These are phyloP conservation scores for Vultur gryphus DNA, from an alignment of 2,797 vertebrate genomes.

Conservation along the genomic window DNA sequence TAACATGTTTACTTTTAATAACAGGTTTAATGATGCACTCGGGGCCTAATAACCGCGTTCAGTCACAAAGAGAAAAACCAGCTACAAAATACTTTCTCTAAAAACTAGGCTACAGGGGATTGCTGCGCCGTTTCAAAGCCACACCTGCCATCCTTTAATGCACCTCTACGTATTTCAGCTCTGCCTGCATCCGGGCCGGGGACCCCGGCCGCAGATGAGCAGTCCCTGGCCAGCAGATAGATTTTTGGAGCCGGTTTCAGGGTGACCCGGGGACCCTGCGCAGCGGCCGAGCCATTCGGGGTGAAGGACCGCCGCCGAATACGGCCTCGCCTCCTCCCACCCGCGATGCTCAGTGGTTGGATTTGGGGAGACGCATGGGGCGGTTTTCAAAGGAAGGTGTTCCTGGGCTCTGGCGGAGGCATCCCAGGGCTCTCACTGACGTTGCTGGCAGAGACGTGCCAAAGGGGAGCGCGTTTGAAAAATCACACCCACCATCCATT, in stretches of 20 bases:
- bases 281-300: rapidly evolving
- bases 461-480: neutral
- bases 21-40: conserved; percentile 56
- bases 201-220: rapidly evolving
- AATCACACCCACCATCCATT: conserved; percentile 11
- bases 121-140: neutral
- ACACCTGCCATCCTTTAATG: neutral
- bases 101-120: conserved; percentile 64
- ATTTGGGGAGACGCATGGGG: neutral
- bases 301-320: rapidly evolving
- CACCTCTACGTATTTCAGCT: neutral
- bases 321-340: neutral
- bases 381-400: neutral
- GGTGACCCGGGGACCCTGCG: rapidly evolving
- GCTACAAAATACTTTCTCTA: conserved; percentile 48
- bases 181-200: neutral
- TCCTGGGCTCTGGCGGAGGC: neutral
- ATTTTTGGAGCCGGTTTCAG: neutral
- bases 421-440: neutral
- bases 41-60: conserved; percentile 34
- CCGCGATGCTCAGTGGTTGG: rapidly evolving
- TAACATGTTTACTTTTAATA: conserved; percentile 49
- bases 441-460: neutral
- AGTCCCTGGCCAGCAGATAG: neutral
- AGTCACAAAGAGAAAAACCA: conserved; percentile 63